phyloP scores from a whole-genome alignment of 2,797 vertebrate genomes.

The Myotis findleyi region DNA sequence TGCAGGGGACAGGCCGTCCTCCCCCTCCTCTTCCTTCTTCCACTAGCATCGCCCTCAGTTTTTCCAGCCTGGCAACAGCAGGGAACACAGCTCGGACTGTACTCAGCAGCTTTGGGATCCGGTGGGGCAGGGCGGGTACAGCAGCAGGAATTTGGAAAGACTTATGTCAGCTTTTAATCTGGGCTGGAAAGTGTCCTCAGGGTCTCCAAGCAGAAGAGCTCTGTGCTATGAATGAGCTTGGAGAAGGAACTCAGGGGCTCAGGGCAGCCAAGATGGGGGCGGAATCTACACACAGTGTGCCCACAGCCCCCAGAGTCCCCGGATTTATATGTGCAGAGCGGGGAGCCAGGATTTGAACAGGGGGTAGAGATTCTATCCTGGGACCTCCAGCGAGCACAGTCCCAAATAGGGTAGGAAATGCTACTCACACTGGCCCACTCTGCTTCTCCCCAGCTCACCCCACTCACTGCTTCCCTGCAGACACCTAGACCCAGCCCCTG shows the following conservation, averaged over 20 bases:
- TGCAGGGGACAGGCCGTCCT: not conserved
- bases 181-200: conserved; percentile 48
- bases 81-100: conserved; percentile 56
- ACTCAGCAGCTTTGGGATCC: conserved; percentile 32
- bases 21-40: not conserved
- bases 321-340: not conserved
- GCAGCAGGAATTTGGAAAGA: conserved; percentile 72
- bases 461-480: not conserved
- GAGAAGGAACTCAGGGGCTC: not conserved
- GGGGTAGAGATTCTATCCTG: not conserved
- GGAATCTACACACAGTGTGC: not conserved
- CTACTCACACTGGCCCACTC: no score
- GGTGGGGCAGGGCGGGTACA: not conserved
- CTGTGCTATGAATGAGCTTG: not conserved
- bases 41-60: conserved; percentile 10
- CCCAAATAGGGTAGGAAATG: not conserved
- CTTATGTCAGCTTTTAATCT: conserved; percentile 75
- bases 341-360: not conserved
- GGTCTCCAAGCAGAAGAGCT: conserved; percentile 38
- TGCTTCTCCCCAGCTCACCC: not conserved
- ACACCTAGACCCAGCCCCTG: not conserved
- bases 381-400: not conserved
- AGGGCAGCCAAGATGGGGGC: not conserved
- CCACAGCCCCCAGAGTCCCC: not conserved
- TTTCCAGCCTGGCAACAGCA: conserved; percentile 70